Base-by-base conservation (phyloP, 2,888 invertebrate species). In the Aporophyla lueneburgensis region DNA sequence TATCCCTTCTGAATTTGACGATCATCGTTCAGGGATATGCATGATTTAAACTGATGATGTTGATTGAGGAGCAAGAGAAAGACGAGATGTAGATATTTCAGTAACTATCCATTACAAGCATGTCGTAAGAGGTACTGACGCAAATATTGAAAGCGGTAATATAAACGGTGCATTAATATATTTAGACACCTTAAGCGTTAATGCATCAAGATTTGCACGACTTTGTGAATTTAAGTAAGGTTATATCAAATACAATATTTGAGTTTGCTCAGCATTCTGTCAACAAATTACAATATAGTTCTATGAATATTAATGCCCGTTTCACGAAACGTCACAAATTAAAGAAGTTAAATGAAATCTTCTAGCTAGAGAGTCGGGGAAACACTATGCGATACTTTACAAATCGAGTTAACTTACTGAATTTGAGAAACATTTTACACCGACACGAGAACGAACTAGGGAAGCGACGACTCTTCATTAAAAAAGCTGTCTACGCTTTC, bases 241-340 rank as follows among this genome's bases (percentile, higher is more conserved):
- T 78, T 65, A 74, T 61, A 68, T 59, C n/a, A 74, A 56, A 70
- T n/a, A 72, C 27, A 83, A 82, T 77, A 82, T 83, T 84, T 67
- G 59, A 63, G 40, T 79, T 66, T 43, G 21, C 63, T 66, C 43
- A 67, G 27, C n/a, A 68, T 59, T 56, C 53, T 54, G 76, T 70
- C 61, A 72, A 72, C 58, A 72, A 76, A 24, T 43, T 49, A 63
- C 40, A 65, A 68, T 79, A 53, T 46, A 53, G 49, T 65, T 51
- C 16, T 74, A 63, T 81, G 33, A 77, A 72, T 80, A 56, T 53
- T 53, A 69, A 72, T 65, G 59, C 58, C 46, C 10, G 33, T 61
- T 69, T 81, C 12, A 82, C 27, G 43, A 59, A 43, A 77, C 27
- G 19, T 12, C 27, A 33, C 27, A 59, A 65, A 43, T 49, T 43